These are phyloP conservation scores for Lordiphosa clarofinis DNA, from an alignment of 1,140 invertebrate species.

Conservation along the genomic window DNA sequence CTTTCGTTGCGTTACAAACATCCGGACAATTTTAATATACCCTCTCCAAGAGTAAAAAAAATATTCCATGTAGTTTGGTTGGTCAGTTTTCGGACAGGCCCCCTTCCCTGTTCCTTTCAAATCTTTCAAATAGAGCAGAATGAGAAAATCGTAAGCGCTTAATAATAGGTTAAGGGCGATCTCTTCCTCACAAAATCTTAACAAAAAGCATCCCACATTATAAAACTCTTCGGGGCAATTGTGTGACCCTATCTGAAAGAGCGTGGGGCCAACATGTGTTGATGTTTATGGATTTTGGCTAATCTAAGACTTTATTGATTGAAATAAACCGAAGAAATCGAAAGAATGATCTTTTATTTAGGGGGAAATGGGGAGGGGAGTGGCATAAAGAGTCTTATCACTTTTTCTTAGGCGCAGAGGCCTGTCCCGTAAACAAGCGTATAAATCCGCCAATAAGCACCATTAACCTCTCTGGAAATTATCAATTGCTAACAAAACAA, in stretches of 20 bases:
- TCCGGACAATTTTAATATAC: too few species aligned
- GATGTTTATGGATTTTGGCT: conserved; percentile 55
- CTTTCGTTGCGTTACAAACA: too few species aligned
- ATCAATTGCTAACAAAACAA: conserved; percentile 59
- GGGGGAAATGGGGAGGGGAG: conserved; percentile 31
- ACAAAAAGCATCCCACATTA: conserved; percentile 86
- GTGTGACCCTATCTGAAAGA: conserved; percentile 90
- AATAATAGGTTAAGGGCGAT: too few species aligned
- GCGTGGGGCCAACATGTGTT: conserved; percentile 81
- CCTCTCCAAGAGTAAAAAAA: too few species aligned
- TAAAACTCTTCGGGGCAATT: conserved; percentile 86
- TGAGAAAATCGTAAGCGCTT: too few species aligned
- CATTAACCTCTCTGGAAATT: conserved; percentile 53
- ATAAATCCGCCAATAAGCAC: conserved; percentile 57
- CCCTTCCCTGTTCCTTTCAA: too few species aligned
- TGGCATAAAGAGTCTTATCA: conserved; percentile 33
- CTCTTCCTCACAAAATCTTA: too few species aligned
- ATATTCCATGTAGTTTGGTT: too few species aligned
- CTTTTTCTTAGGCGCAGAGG: conserved; percentile 32
- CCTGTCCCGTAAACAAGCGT: conserved; percentile 68
- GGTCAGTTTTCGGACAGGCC: too few species aligned
- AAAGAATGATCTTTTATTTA: conserved; percentile 22
- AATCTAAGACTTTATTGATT: conserved; percentile 67
- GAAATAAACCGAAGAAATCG: conserved; percentile 43
- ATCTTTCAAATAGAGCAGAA: too few species aligned